These are phyloP conservation scores for Plecturocebus donacophilus DNA, from an alignment of 2,113 vertebrate species.

Conservation along the genomic window DNA sequence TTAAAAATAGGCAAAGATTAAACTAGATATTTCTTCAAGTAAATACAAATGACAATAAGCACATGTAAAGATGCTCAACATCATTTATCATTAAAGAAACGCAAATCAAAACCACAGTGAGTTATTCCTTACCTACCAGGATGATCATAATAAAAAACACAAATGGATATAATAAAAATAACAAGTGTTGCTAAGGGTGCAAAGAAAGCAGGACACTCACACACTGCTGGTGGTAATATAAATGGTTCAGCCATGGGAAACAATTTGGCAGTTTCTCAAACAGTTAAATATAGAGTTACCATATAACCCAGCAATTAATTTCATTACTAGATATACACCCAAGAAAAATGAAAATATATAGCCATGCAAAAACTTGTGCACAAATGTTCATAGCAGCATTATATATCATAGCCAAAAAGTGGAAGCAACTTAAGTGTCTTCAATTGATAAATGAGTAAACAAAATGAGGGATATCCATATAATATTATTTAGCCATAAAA, in stretches of 20 bases:
- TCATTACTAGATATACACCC: not conserved
- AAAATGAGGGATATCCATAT: not conserved
- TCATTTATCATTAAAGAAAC: not conserved
- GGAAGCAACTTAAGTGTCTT: not conserved
- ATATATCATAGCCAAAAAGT: not conserved
- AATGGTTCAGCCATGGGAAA: not conserved
- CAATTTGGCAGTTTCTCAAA: not conserved
- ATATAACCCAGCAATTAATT: not conserved
- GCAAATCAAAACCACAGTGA: not conserved
- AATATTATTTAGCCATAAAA: slow-evolving; percentile 11
- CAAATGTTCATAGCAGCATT: not conserved
- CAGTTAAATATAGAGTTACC: not conserved
- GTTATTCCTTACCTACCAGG: not conserved
- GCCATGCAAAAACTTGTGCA: not conserved
- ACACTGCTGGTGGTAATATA: not conserved
- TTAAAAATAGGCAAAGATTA: not conserved
- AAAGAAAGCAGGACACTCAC: not conserved
- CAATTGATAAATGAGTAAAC: not conserved
- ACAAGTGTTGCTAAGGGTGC: not conserved
- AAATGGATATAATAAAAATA: not conserved
- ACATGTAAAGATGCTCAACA: not conserved
- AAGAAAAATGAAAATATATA: not conserved
- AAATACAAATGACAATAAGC: not conserved
- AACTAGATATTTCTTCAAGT: not conserved
- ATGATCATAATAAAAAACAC: not conserved